Evolutionary conservation across 2,113 vertebrate genomes (phyloP).

Genomic region (Junco hyemalis): DNA sequence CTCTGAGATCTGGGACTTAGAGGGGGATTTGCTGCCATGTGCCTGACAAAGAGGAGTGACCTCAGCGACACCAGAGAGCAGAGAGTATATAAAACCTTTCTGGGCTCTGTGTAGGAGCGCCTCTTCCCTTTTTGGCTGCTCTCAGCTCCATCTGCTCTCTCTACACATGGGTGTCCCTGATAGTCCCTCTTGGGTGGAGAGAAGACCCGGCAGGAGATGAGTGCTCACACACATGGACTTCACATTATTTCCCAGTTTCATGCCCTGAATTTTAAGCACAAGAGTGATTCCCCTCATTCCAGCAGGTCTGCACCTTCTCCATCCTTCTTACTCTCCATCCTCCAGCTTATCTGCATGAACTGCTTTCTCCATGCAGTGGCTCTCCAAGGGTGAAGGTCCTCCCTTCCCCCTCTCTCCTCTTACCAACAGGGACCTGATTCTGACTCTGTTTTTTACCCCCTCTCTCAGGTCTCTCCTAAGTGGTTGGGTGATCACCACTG

Average conservation of each 20-base stretch:
- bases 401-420: background rate
- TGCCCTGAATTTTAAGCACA: background rate
- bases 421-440: background rate
- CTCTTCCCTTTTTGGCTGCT: background rate
- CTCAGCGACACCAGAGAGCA: background rate
- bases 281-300: background rate
- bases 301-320: background rate
- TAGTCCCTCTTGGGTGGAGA: background rate
- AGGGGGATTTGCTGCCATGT: constrained; percentile 59
- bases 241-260: background rate
- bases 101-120: constrained; percentile 11
- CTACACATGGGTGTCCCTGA: background rate
- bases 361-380: background rate
- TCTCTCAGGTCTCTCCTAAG: background rate
- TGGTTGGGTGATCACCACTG: background rate
- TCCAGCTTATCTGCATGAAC: background rate
- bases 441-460: background rate
- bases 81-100: constrained; percentile 3
- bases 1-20: constrained; percentile 31
- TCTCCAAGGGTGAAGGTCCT: background rate
- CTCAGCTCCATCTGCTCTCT: background rate
- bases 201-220: background rate
- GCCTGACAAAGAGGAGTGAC: constrained; percentile 60
- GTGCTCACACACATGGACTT: background rate
- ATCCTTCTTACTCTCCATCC: background rate